Percentiles rank a stretch among this genome's conserved stretches.
Conservation (phyloP, 1,140 invertebrate species). For the Akabosia matsudoensis region DNA sequence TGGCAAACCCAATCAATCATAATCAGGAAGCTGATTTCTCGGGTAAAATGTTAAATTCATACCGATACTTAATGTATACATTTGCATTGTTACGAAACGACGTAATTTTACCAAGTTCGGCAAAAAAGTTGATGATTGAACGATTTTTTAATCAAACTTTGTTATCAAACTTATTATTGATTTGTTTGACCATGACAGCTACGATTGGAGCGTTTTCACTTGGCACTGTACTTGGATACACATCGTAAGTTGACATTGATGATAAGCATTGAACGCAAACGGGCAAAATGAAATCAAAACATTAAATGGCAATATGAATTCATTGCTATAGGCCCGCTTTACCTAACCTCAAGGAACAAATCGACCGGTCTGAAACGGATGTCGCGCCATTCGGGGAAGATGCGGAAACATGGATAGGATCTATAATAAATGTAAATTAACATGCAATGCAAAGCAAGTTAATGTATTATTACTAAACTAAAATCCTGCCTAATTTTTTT, state of each 20-base stretch:
- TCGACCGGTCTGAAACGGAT: slow-evolving; percentile 52
- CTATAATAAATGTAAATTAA: slow-evolving; percentile 34
- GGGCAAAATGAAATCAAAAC: too few relatives aligned
- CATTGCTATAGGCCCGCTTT: neutral
- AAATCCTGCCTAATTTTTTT: too few relatives aligned
- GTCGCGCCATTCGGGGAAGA: slow-evolving; percentile 49
- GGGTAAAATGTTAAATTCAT: too few relatives aligned
- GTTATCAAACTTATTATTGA: neutral
- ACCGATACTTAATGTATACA: too few relatives aligned
- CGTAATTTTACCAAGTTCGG: too few relatives aligned
- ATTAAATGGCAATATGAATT: neutral
- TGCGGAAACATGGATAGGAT: slow-evolving; percentile 54
- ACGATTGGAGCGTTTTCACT: slow-evolving; percentile 65
- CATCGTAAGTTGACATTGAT: neutral
- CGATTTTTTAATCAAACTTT: too few relatives aligned
- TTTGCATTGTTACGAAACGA: too few relatives aligned
- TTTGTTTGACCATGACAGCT: slow-evolving; percentile 58
- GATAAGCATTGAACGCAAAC: too few relatives aligned
- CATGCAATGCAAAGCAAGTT: neutral
- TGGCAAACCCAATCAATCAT: too few relatives aligned
- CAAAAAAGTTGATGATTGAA: too few relatives aligned
- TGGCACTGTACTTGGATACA: slow-evolving; percentile 53
- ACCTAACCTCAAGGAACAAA: slow-evolving; percentile 57
- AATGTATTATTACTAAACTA: neutral
- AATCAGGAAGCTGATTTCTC: too few relatives aligned